phyloP scores from a whole-genome alignment of 2,113 vertebrate genomes.

The Pithys albifrons region DNA sequence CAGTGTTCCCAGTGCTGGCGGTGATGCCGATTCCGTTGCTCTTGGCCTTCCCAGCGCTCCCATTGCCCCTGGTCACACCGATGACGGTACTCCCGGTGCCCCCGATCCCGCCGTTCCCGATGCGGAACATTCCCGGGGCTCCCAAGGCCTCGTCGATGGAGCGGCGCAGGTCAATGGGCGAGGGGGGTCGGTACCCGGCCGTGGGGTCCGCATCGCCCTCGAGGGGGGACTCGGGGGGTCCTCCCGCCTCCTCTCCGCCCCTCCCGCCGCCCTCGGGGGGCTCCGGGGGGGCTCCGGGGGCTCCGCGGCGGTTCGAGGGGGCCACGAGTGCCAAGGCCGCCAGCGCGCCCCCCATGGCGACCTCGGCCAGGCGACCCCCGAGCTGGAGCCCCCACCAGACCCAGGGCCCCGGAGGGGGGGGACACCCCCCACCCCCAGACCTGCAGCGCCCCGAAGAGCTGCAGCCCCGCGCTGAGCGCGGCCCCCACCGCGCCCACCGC shows the following conservation, averaged over 20 bases:
- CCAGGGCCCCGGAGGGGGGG: too few species aligned
- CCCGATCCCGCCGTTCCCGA: neutral
- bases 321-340: neutral
- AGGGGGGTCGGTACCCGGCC: conserved; percentile 73
- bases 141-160: conserved; percentile 82
- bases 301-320: neutral
- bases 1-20: neutral
- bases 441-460: too few species aligned
- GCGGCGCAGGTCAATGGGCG: neutral
- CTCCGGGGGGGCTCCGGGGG: neutral
- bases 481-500: too few species aligned
- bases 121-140: neutral
- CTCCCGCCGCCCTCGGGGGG: neutral
- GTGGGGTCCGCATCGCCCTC: conserved; percentile 74
- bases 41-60: neutral
- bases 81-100: neutral
- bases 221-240: neutral
- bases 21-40: neutral
- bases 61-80: neutral
- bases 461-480: too few species aligned
- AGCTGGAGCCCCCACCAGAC: too few species aligned
- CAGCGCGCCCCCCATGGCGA: too few species aligned
- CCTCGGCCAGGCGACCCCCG: too few species aligned
- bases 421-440: too few species aligned
- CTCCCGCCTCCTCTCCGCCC: neutral